Percentiles rank a stretch among this genome's conserved stretches.
Conservation (phyloP, 2,888 invertebrate genomes). For the Melieria picta region DNA sequence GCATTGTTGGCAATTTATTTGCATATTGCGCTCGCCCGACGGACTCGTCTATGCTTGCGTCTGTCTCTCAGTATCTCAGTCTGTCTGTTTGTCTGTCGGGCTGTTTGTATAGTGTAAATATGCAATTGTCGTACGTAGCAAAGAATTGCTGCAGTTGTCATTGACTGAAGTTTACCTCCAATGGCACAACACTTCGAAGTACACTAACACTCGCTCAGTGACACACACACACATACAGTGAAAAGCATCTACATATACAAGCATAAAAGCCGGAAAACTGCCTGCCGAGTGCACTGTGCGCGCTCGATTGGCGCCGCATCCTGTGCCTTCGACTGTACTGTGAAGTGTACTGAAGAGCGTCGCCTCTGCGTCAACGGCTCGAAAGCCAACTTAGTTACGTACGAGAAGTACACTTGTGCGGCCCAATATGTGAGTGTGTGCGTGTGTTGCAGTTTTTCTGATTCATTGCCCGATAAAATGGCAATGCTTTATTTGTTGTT, state of each 20-base stretch:
- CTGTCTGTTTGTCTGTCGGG: neutral
- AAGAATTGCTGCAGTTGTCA: conserved; percentile 54
- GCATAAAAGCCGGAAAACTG: neutral
- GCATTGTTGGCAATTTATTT: conserved; percentile 59
- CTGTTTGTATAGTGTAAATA: neutral
- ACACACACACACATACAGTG: neutral
- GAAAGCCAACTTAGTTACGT: too few species aligned
- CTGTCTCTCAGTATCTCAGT: neutral
- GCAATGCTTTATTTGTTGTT: neutral
- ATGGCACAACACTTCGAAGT: conserved; percentile 51
- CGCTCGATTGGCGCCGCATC: too few species aligned
- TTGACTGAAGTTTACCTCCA: conserved; percentile 49
- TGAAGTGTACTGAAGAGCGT: too few species aligned
- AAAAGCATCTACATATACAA: neutral
- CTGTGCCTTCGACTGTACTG: too few species aligned
- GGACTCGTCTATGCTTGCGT: too few species aligned
- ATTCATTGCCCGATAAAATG: conserved; percentile 29
- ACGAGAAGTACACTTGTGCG: too few species aligned
- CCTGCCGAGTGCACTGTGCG: too few species aligned
- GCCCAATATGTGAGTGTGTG: too few species aligned
- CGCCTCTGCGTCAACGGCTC: too few species aligned
- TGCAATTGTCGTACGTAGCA: conserved; percentile 31
- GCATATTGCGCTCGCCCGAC: conserved; percentile 34
- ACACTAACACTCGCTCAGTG: neutral
- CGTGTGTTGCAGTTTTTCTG: conserved; percentile 51